phyloP scores from a whole-genome alignment of 2,888 invertebrate species.

The Thereva nobilitata region DNA sequence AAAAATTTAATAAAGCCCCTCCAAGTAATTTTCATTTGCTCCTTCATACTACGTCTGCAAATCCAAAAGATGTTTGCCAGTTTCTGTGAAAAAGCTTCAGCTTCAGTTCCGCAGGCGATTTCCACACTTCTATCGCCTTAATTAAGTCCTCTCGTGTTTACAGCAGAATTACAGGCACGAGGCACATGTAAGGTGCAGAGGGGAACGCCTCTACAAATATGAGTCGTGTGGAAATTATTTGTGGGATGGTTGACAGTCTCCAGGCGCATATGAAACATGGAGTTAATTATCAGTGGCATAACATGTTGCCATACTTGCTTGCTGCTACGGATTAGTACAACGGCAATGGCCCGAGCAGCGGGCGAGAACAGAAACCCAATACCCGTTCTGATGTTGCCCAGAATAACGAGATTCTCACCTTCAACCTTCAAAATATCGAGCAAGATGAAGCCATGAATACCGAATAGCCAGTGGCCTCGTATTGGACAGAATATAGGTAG shows the following conservation, averaged over 20 bases:
- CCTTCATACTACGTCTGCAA: no score
- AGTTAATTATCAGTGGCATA: constrained; percentile 26
- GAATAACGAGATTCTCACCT: constrained; percentile 12
- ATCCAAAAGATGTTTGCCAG: no score
- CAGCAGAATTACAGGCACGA: constrained; percentile 3
- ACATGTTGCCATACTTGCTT: constrained; percentile 3
- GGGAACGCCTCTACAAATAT: constrained; percentile 15
- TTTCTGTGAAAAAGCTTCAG: no score
- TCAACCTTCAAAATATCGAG: constrained; percentile 12
- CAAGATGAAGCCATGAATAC: not conserved
- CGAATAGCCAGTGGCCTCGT: not conserved
- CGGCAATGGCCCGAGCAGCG: constrained; percentile 1
- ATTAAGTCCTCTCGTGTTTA: constrained; percentile 26
- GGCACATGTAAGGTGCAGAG: not conserved
- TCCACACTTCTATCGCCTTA: constrained; percentile 21
- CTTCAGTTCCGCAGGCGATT: no score
- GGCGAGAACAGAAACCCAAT: constrained; percentile 13
- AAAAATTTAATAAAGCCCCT: no score
- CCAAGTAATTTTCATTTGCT: no score
- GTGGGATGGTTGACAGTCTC: not conserved
- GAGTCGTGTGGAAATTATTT: constrained; percentile 21
- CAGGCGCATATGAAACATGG: constrained; percentile 7
- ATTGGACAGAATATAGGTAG: constrained; percentile 4
- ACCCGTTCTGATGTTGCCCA: constrained; percentile 2
- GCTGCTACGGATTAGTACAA: constrained; percentile 5